Percentiles rank a stretch among this genome's conserved stretches.
Evolutionary conservation across 2,888 invertebrate genomes (phyloP).

Genomic region (Nemotelus nigrinus): DNA sequence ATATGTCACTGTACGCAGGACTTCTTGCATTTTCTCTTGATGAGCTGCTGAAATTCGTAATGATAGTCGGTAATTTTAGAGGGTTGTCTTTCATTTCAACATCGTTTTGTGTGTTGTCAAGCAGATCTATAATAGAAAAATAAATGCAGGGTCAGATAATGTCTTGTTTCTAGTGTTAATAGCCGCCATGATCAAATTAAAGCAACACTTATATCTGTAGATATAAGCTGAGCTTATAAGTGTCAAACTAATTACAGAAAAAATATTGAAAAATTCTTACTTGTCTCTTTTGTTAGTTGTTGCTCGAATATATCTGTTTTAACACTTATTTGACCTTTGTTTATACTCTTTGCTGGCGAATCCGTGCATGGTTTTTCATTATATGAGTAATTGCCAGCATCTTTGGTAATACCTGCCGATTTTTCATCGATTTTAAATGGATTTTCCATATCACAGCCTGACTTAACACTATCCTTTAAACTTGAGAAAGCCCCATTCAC

Average conservation of each 20-base stretch:
- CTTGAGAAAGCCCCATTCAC: too few relatives aligned
- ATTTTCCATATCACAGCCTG: too few relatives aligned
- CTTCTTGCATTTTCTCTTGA: constrained; percentile 82
- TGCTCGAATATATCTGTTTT: not conserved
- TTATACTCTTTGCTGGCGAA: too few relatives aligned
- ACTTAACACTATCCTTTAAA: too few relatives aligned
- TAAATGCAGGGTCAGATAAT: not conserved
- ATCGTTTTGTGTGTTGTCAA: too few relatives aligned
- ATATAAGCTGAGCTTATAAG: constrained; percentile 63
- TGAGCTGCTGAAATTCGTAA: constrained; percentile 59
- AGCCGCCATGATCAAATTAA: too few relatives aligned
- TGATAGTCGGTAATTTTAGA: constrained; percentile 44
- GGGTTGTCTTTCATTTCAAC: too few relatives aligned
- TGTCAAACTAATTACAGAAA: not conserved
- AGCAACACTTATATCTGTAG: constrained; percentile 58
- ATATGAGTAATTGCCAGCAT: too few relatives aligned
- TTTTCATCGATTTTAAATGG: too few relatives aligned
- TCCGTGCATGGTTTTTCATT: too few relatives aligned
- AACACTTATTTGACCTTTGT: not conserved
- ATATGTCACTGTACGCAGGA: constrained; percentile 97
- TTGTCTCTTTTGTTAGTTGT: not conserved
- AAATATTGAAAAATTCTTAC: not conserved
- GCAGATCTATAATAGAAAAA: too few relatives aligned
- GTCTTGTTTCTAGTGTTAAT: not conserved
- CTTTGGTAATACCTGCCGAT: too few relatives aligned